Percentiles rank a stretch among this genome's conserved stretches.
Evolutionary conservation across 2,888 invertebrate genomes (phyloP).

Genomic region (Schrankia costaestrigalis): DNA sequence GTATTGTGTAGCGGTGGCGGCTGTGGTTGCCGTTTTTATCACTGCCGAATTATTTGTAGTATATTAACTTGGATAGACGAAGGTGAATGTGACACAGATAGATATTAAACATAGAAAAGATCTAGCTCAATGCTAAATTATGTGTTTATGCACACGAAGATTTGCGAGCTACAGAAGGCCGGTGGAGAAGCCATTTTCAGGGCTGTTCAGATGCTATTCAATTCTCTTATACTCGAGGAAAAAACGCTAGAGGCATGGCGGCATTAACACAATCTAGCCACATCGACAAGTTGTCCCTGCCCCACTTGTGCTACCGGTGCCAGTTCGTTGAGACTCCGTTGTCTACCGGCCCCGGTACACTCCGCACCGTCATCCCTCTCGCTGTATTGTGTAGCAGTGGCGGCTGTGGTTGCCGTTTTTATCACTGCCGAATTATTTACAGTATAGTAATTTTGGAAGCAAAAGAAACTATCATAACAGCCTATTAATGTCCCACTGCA

Average conservation of each 20-base stretch:
- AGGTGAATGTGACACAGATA: too few species aligned
- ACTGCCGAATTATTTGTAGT: slow-evolving; percentile 32
- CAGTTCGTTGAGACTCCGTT: slow-evolving; percentile 1
- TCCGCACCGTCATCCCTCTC: slow-evolving; percentile 14
- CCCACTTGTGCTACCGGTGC: slow-evolving; percentile 10
- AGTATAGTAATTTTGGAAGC: background rate
- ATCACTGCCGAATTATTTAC: slow-evolving; percentile 41
- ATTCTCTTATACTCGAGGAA: too few species aligned
- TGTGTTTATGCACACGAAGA: too few species aligned
- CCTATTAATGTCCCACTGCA: too few species aligned
- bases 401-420: slow-evolving; percentile 47
- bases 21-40: slow-evolving; percentile 52
- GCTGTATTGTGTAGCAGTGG: slow-evolving; percentile 32
- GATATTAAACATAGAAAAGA: too few species aligned
- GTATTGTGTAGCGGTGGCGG: slow-evolving; percentile 34
- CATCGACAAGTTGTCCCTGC: slow-evolving; percentile 23
- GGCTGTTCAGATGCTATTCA: too few species aligned
- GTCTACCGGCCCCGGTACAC: too few species aligned
- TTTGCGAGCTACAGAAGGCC: too few species aligned
- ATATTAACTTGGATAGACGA: background rate
- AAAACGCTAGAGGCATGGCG: too few species aligned
- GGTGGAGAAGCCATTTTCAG: too few species aligned
- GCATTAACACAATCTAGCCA: slow-evolving; percentile 35
- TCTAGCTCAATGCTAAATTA: too few species aligned
- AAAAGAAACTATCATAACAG: too few species aligned